Conservation (phyloP, 2,797 vertebrate species). For the Chelon auratus region DNA sequence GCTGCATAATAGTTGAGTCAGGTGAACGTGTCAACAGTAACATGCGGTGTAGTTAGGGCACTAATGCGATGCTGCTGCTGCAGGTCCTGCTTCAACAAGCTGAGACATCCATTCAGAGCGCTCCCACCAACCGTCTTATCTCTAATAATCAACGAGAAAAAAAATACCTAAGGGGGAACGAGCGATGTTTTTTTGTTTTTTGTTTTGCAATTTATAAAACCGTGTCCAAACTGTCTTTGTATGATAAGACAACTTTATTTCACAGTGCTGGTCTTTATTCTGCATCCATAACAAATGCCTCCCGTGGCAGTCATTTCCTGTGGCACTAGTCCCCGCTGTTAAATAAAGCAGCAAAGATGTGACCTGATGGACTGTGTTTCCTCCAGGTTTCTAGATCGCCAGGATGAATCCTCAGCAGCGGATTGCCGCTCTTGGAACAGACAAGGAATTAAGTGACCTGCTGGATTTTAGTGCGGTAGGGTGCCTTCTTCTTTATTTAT, state of each 20-base stretch:
- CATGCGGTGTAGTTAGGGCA: constrained; percentile 34
- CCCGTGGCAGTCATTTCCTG: constrained; percentile 46
- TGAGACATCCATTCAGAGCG: constrained; percentile 46
- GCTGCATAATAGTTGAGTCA: background rate
- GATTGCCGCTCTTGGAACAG: constrained; percentile 98
- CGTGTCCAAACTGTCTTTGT: background rate
- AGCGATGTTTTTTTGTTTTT: background rate
- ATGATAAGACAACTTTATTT: constrained; percentile 57
- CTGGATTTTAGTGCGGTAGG: constrained; percentile 99
- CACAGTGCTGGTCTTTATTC: constrained; percentile 45
- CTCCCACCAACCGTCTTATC: constrained; percentile 6
- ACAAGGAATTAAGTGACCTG: constrained; percentile 99
- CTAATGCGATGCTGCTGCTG: constrained; percentile 57
- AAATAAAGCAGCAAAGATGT: constrained; percentile 46
- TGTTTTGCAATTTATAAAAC: background rate
- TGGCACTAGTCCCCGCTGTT: constrained; percentile 22
- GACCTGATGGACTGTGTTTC: constrained; percentile 66
- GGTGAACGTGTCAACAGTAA: constrained; percentile 4
- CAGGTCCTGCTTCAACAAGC: constrained; percentile 42
- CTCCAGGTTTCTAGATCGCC: constrained; percentile 84
- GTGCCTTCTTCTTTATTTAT: constrained; percentile 35
- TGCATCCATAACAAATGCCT: constrained; percentile 42
- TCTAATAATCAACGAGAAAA: constrained; percentile 15
- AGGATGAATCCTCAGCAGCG: constrained; percentile 99
- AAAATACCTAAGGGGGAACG: constrained; percentile 3